Base-by-base conservation (phyloP, 2,888 invertebrate genomes). In the Slavum lentiscoides region DNA sequence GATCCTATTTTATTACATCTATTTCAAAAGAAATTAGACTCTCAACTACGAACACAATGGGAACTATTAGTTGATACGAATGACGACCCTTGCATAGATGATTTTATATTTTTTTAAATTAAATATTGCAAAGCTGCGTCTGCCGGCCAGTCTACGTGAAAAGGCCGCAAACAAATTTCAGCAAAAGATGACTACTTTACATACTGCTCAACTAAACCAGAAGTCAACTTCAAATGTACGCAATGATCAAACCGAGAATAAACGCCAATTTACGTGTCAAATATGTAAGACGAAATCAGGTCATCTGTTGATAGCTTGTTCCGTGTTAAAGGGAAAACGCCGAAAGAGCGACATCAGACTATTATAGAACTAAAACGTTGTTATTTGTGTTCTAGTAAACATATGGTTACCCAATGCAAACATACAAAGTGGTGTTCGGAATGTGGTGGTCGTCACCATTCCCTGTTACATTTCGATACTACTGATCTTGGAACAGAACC, bases 261-360 rank as follows among this genome's bases (percentile, higher is more conserved):
- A 62, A 62, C 15, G 3, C 19, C 13, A 30, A 66, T 66, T 66
- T 43, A n/a, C 39, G 9, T 43, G 66, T 43, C 66, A 67, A 67
- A n/a, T 67, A 13, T 67, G 39, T 67, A 67, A 67, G 43, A 13
- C n/a, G 5, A 43, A 13, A 43, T 43, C 43, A 6, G 64, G 21
- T n/a, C 74, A 74, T 43, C 55, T 74, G 21, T 21, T 74, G 8
- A 74, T 74, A 23, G 19, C 23, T 39, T 74, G 74, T 62, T 39
- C 37, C 9, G 61, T n/a, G 6, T 74, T 74, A 19, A 62, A 59
- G n/a, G 19, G 17, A 72, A 72, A 23, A 23, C 72, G 19, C 72
- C 59, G 15, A 58, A 23, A 23, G 55, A 72, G 19, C 15, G 58
- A 55, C 21, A 58, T 30, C n/a, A 58, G 49, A 37, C n/a, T 13